Evolutionary conservation across 2,888 invertebrate species (phyloP).

Genomic region (Catonia carolina): DNA sequence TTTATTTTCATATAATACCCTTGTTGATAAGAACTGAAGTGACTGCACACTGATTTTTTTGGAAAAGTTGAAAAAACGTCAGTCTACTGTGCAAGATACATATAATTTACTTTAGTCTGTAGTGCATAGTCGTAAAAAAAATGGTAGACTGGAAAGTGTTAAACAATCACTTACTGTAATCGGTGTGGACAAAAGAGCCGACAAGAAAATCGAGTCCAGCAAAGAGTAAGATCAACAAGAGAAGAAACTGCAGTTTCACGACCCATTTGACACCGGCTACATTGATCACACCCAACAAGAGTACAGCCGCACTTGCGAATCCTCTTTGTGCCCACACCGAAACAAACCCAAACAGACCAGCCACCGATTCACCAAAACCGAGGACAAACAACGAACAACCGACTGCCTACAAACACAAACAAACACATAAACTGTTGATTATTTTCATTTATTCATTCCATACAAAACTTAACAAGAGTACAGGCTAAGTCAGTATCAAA

Average conservation of each 20-base stretch:
- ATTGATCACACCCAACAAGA: conserved; percentile 83
- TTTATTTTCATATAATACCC: no score
- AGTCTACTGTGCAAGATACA: no score
- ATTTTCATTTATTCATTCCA: no score
- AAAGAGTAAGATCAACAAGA: conserved; percentile 75
- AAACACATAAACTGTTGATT: not conserved
- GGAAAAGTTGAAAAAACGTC: no score
- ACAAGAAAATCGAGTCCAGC: conserved; percentile 91
- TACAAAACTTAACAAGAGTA: no score
- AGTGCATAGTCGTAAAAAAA: no score
- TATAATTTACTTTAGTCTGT: no score
- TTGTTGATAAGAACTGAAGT: no score
- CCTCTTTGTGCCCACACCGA: conserved; percentile 76
- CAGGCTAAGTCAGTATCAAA: no score
- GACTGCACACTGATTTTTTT: no score
- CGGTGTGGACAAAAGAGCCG: conserved; percentile 76
- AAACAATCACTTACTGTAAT: conserved; percentile 57
- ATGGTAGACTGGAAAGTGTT: no score
- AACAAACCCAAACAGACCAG: conserved; percentile 66
- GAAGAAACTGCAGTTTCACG: conserved; percentile 84
- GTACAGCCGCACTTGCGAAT: conserved; percentile 80
- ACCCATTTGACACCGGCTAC: conserved; percentile 98
- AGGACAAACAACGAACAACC: conserved; percentile 93
- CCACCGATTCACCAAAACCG: conserved; percentile 95
- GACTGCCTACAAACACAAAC: conserved; percentile 63